Conservation (phyloP, 2,888 invertebrate species). For the Dolichomitus sp. region DNA sequence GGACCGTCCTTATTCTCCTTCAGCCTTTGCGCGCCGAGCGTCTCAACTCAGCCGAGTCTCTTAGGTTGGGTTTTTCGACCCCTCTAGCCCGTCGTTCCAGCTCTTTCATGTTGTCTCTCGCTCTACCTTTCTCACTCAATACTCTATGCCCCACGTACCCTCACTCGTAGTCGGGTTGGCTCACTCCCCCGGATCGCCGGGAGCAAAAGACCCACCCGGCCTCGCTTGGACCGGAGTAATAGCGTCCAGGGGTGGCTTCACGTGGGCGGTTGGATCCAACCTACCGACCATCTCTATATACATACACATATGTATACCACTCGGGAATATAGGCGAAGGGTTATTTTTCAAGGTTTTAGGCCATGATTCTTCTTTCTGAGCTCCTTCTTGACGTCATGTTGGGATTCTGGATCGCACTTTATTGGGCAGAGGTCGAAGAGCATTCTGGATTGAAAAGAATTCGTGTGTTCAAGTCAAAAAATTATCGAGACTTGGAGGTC, state of each 20-base stretch:
- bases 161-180: constrained; percentile 54
- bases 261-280: constrained; percentile 59
- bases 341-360: constrained; percentile 81
- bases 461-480: neutral
- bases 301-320: constrained; percentile 23
- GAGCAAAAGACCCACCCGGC: constrained; percentile 83
- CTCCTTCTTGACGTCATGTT: constrained; percentile 12
- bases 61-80: constrained; percentile 82
- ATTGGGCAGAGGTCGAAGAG: neutral
- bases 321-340: constrained; percentile 76
- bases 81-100: constrained; percentile 61
- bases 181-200: constrained; percentile 66
- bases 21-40: constrained; percentile 78
- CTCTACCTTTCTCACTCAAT: constrained; percentile 45
- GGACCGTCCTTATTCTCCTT: constrained; percentile 81
- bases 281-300: constrained; percentile 35
- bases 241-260: constrained; percentile 67
- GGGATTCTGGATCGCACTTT: neutral
- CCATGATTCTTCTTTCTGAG: constrained; percentile 70
- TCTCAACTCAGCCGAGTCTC: constrained; percentile 78
- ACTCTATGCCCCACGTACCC: constrained; percentile 58
- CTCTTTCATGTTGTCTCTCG: constrained; percentile 45
- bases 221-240: constrained; percentile 70
- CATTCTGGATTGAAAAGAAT: neutral
- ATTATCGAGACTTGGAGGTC: neutral